Evolutionary conservation across 2,888 invertebrate genomes (phyloP).

Genomic region (Catonia carolina): DNA sequence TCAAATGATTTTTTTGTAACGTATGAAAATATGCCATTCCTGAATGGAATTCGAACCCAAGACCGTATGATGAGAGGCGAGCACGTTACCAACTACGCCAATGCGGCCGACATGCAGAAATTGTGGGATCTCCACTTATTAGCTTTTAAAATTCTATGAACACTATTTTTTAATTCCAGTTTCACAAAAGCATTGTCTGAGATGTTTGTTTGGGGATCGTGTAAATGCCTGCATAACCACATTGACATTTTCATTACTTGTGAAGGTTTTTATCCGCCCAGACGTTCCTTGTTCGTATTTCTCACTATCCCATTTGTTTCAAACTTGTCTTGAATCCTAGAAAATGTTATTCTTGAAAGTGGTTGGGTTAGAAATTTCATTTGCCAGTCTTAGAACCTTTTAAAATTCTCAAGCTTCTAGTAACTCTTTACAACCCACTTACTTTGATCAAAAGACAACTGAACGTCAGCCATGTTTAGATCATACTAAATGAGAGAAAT

Average conservation of each 20-base stretch:
- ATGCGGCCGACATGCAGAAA: not conserved
- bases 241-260: not conserved
- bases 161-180: not conserved
- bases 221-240: not conserved
- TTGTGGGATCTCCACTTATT: not conserved
- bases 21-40: no score
- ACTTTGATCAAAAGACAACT: constrained; percentile 2
- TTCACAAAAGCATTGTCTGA: not conserved
- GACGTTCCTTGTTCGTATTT: no score
- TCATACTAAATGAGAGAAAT: not conserved
- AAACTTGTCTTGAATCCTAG: constrained; percentile 4
- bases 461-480: not conserved
- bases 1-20: no score
- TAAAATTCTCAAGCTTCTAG: not conserved
- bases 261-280: not conserved
- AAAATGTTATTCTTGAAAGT: not conserved
- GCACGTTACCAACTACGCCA: no score
- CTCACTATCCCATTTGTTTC: not conserved
- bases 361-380: not conserved
- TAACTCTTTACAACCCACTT: constrained; percentile 4
- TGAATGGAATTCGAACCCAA: no score
- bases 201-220: not conserved
- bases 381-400: not conserved
- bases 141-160: not conserved
- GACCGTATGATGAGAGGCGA: no score